Base-by-base conservation (phyloP, 2,113 vertebrate species). In the Myiagra hebetior region DNA sequence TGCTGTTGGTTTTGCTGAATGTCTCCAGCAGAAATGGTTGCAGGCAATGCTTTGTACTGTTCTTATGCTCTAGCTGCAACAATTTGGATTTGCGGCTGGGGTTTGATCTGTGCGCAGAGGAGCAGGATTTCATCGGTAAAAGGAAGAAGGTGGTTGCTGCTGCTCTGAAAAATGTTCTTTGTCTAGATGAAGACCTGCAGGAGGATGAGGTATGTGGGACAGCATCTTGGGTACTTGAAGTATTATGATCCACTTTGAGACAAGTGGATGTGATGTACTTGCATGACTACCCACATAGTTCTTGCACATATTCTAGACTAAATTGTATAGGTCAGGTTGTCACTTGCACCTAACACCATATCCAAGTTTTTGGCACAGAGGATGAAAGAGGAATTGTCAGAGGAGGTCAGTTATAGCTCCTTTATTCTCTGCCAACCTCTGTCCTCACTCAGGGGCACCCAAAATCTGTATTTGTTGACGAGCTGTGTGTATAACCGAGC, bases 91-190 rank as follows among this genome's bases (percentile, higher is more conserved):
- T 99, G 63, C 97, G 98, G 3, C 47, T 99, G 96, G 98, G 97
- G 44, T 98, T 98, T 42, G 97, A 94, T 70, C 97, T 98, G 15
- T 98, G 98, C 0, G 4, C 91, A 0, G 95, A 98, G 77, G 99
- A 99, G 91, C 97, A 97, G 42, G 95, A 91, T 28, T 99, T 98
- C 95, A 95, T 99, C 65, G 57, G 76, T 67, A 98, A 98, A 93
- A 98, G 99, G 95, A 98, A 98, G 91, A 96, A 84, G 56, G 87
- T 98, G 33, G 98, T 98, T 72, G 98, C 98, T 49, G 67, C 79
- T 35, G 98, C 98, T 59, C 80, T 99, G 67, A 97, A 98, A 95
- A 97, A 95, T 35, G 49, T 91, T 79, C 96, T 99, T 77, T 96
- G 97, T 3, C 96, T 99, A 56, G 94, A 92, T 30, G 87, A 96